A percentile compares a stretch with the other conserved stretches of the same genome.
These are phyloP conservation scores for Belonocnema kinseyi DNA, from an alignment of 1,140 invertebrate species.

Conservation along the genomic window DNA sequence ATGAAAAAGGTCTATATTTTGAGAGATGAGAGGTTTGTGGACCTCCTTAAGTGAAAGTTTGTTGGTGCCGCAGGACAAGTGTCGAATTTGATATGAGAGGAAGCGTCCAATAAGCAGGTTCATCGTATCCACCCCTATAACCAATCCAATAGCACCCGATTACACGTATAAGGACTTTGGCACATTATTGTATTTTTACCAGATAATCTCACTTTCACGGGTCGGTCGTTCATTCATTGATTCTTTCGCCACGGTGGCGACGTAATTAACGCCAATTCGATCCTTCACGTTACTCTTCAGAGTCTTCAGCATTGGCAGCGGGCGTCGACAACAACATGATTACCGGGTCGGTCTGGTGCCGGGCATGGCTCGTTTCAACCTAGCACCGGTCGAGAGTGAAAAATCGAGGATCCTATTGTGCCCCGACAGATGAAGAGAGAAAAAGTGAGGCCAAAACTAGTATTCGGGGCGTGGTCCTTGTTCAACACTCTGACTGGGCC, in stretches of 20 bases:
- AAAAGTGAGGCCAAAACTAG: constrained; percentile 38
- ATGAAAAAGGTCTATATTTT: constrained; percentile 8
- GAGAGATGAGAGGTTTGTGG: constrained; percentile 15
- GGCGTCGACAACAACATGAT: constrained; percentile 66
- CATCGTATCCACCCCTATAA: constrained; percentile 23
- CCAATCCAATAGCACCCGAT: constrained; percentile 1
- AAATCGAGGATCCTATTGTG: constrained; percentile 54
- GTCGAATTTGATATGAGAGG: constrained; percentile 2
- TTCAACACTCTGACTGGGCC: constrained; percentile 43
- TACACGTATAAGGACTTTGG: constrained; percentile 20
- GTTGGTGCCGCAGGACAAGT: constrained; percentile 19
- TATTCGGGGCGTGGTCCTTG: constrained; percentile 49
- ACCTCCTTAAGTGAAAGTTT: constrained; percentile 24
- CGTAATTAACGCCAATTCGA: constrained; percentile 64
- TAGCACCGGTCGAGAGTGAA: constrained; percentile 55
- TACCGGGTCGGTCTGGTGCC: constrained; percentile 49
- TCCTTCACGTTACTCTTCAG: constrained; percentile 57
- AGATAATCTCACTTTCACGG: constrained; percentile 27
- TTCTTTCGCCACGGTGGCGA: constrained; percentile 44
- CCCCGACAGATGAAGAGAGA: constrained; percentile 34
- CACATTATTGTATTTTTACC: constrained; percentile 6
- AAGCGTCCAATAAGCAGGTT: constrained; percentile 20
- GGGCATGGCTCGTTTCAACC: constrained; percentile 38
- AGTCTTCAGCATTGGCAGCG: constrained; percentile 43
- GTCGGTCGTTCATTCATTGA: neutral